Evolutionary conservation across 2,888 invertebrate species (phyloP), one percentile per base, ranked within the genome.

Genomic region (Ichneumoninae sp.): DNA sequence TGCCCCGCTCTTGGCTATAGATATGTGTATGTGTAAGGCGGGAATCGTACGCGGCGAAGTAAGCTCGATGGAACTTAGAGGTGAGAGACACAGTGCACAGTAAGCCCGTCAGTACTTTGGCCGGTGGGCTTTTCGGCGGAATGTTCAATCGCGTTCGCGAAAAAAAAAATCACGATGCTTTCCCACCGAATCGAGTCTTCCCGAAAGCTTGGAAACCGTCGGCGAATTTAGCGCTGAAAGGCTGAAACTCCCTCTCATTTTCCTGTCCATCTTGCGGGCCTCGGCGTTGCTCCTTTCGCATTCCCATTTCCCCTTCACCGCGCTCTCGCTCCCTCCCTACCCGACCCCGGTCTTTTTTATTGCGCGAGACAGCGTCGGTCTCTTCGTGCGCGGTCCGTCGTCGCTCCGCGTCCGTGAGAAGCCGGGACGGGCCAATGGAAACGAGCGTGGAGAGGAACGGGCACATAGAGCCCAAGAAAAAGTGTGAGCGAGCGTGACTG

Each of bases 401-500:
- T 66, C 60, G 40, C 30, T 66, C 36, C 66, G 65, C 66, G 76
- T 66, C 54, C 76, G 26, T 76, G 76, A 76, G 76, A 76, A 54
- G 19, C 33, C 50, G 30, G 47, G 30, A 74, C 54, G 54, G 65
- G 57, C 54, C 76, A 57, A 77, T 52, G 69, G 54, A 63, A 52
- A 30, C 30, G 65, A 80, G 50, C 26, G 78, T 36, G 30, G 70
- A 26, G 68, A 74, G 40, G 33, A 74, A 54, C 47, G 65, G 16
- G 44, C 26, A 81, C 54, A 75, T 44, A 69, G 76, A 76, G 71
- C 70, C 13, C 47, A 44, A 30, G 57, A 82, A 79, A 60, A 68
- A 70, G 65, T 13, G 63, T 57, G 75, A 76, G 63, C 26, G 63
- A 57, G 54, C 81, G 78, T 81, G 81, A 54, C 77, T 44, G 74